Conservation (phyloP, 1,140 invertebrate species). For the Leptoteleia sp. region DNA sequence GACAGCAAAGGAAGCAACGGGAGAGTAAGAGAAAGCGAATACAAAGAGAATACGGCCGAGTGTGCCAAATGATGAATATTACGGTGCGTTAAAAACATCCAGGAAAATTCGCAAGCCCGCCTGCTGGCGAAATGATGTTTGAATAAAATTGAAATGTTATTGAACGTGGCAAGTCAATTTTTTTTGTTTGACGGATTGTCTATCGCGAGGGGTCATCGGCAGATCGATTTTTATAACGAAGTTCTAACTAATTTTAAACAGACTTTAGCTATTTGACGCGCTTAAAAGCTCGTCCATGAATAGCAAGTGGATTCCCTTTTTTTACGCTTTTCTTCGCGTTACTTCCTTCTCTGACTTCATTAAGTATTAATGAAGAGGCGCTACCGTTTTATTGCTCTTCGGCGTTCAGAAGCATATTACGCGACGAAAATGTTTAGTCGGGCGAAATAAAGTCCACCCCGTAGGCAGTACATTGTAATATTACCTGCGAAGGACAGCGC, state of each 20-base stretch:
- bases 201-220: not conserved
- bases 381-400: not conserved
- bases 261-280: slow-evolving; percentile 17
- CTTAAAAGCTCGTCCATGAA: slow-evolving; percentile 11
- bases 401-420: not conserved
- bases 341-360: not conserved
- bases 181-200: no score
- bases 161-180: no score
- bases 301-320: slow-evolving; percentile 15
- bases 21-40: slow-evolving; percentile 12
- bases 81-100: slow-evolving; percentile 23
- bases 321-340: not conserved
- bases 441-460: slow-evolving; percentile 4
- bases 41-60: slow-evolving; percentile 36
- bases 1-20: no score
- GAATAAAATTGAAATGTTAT: no score
- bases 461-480: not conserved
- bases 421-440: not conserved
- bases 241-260: slow-evolving; percentile 20
- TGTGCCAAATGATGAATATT: slow-evolving; percentile 48
- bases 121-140: no score
- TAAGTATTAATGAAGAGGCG: not conserved
- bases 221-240: slow-evolving; percentile 33
- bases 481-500: slow-evolving; percentile 1
- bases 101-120: no score